Conservation (phyloP, 2,113 vertebrate genomes). For the Sphyrna mokarran region DNA sequence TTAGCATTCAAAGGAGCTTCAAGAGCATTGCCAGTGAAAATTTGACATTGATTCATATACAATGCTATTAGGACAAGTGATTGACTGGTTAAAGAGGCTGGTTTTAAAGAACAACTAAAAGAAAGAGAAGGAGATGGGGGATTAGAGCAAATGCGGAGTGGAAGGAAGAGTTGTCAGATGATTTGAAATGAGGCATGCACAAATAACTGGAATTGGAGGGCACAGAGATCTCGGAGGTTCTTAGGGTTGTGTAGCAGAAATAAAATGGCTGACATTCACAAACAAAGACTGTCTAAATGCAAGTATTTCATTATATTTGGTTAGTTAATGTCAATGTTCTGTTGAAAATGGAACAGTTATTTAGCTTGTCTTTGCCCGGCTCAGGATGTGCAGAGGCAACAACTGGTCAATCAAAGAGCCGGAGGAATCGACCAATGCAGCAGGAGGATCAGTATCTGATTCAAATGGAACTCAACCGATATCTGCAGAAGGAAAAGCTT, state of each 20-base stretch:
- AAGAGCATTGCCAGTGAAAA: not conserved
- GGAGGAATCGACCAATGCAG: conserved; percentile 87
- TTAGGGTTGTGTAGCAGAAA: not conserved
- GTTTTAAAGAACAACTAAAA: not conserved
- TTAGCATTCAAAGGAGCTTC: not conserved
- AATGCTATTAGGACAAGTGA: not conserved
- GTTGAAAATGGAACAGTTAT: not conserved
- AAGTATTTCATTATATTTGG: not conserved
- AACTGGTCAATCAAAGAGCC: conserved; percentile 68
- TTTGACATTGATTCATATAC: not conserved
- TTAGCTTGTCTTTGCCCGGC: conserved; percentile 38
- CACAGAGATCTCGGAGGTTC: not conserved
- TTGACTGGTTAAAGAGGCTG: not conserved
- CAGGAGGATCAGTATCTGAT: conserved; percentile 94
- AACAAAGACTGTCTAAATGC: not conserved
- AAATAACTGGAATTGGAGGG: not conserved
- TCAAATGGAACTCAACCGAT: conserved; percentile 88
- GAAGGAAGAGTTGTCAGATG: not conserved
- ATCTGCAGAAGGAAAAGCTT: conserved; percentile 77
- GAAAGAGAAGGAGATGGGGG: not conserved
- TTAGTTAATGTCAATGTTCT: not conserved
- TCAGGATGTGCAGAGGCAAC: conserved; percentile 71
- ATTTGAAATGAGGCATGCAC: not conserved
- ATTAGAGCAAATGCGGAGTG: not conserved
- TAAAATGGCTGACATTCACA: not conserved